These are phyloP conservation scores for Colaptes auratus DNA, from an alignment of 2,113 vertebrate species.

Conservation along the genomic window DNA sequence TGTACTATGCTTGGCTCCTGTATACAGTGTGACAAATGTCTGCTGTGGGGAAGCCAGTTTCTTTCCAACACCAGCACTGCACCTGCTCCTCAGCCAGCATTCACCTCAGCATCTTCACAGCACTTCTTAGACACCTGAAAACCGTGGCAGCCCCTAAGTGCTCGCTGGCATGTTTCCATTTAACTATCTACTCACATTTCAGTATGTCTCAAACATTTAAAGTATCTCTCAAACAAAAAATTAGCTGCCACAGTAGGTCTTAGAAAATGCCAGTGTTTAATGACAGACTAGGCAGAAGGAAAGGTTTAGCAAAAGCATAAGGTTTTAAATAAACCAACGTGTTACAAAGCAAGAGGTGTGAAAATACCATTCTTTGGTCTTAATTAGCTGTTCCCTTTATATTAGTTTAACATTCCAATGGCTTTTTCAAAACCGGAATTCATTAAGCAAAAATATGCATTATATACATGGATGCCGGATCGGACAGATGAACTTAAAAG, in stretches of 20 bases:
- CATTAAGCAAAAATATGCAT: constrained; percentile 78
- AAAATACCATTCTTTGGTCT: constrained; percentile 92
- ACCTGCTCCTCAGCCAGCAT: constrained; percentile 53
- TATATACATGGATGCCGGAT: constrained; percentile 73
- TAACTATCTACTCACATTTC: constrained; percentile 72
- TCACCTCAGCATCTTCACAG: constrained; percentile 54
- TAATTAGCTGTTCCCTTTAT: constrained; percentile 89
- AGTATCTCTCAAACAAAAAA: constrained; percentile 76
- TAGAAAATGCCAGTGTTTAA: constrained; percentile 83
- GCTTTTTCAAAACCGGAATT: constrained; percentile 81
- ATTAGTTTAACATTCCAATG: constrained; percentile 81
- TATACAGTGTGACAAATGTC: neutral
- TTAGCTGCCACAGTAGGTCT: constrained; percentile 88
- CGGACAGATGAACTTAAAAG: constrained; percentile 72
- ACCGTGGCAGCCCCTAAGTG: constrained; percentile 65
- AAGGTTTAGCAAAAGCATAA: constrained; percentile 70
- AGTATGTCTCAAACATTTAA: constrained; percentile 76
- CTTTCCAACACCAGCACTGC: neutral
- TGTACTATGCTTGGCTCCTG: constrained; percentile 47
- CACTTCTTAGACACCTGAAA: constrained; percentile 65
- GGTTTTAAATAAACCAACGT: constrained; percentile 72
- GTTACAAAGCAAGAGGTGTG: constrained; percentile 77
- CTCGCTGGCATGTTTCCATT: constrained; percentile 62
- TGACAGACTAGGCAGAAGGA: constrained; percentile 74
- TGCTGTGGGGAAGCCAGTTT: constrained; percentile 31